A percentile compares a stretch with the other conserved stretches of the same genome.
Conservation (phyloP, 2,888 invertebrate genomes). For the Hypselothyrea guttata region DNA sequence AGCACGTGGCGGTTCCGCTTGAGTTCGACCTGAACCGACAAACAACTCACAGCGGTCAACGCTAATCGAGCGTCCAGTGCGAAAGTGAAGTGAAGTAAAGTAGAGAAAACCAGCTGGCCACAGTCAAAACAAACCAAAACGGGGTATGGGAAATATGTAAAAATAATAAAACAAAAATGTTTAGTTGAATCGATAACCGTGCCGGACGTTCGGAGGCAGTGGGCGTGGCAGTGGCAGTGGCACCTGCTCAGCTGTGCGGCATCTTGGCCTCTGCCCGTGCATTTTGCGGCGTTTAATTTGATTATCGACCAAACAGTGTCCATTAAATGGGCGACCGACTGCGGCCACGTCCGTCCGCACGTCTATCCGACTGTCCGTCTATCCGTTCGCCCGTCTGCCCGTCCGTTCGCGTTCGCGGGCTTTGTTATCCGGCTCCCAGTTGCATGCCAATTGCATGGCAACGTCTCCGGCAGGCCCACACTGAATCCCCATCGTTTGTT, state of each 20-base stretch:
- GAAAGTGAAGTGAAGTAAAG: no score
- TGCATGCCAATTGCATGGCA: constrained; percentile 53
- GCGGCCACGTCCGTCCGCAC: constrained; percentile 50
- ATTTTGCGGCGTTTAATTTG: constrained; percentile 71
- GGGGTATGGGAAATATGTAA: no score
- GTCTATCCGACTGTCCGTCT: no score
- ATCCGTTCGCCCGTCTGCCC: no score
- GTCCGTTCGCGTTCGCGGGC: constrained; percentile 39
- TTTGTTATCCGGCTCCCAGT: constrained; percentile 54
- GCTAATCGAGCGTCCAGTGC: constrained; percentile 55
- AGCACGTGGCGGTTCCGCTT: constrained; percentile 33
- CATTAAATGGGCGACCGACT: constrained; percentile 73
- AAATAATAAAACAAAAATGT: no score
- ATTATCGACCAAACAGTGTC: constrained; percentile 81
- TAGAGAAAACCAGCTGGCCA: constrained; percentile 57
- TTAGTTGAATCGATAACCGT: constrained; percentile 41
- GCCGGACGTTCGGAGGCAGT: not conserved
- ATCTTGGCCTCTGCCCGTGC: constrained; percentile 4
- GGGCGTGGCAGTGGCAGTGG: constrained; percentile 6
- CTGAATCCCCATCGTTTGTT: constrained; percentile 52
- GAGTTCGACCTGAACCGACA: constrained; percentile 14
- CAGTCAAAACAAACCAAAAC: no score
- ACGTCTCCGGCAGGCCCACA: constrained; percentile 35
- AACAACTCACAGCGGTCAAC: constrained; percentile 28
- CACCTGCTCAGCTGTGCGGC: constrained; percentile 24